A percentile compares a stretch with the other conserved stretches of the same genome.
phyloP scores from a whole-genome alignment of 2,113 vertebrate genomes.

The Prolemur simus region DNA sequence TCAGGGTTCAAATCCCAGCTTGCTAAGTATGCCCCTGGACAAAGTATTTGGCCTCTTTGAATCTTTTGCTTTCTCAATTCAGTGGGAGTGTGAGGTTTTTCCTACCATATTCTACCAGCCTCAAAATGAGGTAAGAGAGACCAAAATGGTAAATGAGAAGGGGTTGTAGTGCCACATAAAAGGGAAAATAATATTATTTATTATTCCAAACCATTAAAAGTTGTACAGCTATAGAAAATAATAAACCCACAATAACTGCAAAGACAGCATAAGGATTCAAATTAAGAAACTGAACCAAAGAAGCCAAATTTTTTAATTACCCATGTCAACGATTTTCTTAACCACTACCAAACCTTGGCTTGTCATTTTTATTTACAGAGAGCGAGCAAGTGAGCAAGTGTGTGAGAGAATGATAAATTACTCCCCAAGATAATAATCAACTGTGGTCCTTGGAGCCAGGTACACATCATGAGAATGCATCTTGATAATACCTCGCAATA shows the following conservation, averaged over 20 bases:
- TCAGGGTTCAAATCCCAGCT: not conserved
- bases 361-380: slow-evolving; percentile 39
- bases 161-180: not conserved
- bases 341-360: slow-evolving; percentile 38
- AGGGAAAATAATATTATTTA: not conserved
- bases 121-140: not conserved
- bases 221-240: not conserved
- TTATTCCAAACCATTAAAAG: not conserved
- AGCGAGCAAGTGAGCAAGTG: not conserved
- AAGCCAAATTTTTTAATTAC: slow-evolving; percentile 4
- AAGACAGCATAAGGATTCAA: not conserved
- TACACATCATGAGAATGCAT: not conserved
- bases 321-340: slow-evolving; percentile 18
- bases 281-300: slow-evolving; percentile 6
- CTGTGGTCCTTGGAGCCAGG: slow-evolving; percentile 21
- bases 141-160: not conserved
- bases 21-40: not conserved
- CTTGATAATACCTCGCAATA: slow-evolving; percentile 13
- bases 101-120: not conserved
- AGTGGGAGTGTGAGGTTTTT: fast-evolving
- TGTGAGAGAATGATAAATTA: not conserved
- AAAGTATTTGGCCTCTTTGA: not conserved
- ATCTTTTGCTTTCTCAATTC: not conserved
- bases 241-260: not conserved
- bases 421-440: not conserved